Evolutionary conservation across 2,113 vertebrate genomes (phyloP).

Genomic region (Apteryx owenii): DNA sequence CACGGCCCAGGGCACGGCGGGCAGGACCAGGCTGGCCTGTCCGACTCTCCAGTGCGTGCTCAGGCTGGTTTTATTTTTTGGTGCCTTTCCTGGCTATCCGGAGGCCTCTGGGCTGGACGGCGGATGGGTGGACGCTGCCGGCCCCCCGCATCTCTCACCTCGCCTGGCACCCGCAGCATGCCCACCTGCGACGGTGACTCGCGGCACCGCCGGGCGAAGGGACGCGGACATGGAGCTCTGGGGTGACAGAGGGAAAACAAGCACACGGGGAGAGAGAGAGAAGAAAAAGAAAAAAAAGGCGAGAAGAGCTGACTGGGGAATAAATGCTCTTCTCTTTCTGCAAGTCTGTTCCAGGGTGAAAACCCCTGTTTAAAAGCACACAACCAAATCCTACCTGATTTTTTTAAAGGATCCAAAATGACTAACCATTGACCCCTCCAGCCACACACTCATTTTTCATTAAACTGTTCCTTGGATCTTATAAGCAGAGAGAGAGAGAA

Average conservation of each 20-base stretch:
- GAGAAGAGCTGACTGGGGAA: neutral
- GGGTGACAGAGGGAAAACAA: neutral
- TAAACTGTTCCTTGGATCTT: constrained; percentile 47
- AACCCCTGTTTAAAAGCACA: neutral
- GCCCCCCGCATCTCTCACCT: too few species aligned
- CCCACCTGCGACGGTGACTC: neutral
- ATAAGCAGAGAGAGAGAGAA: constrained; percentile 32
- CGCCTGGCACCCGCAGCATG: too few species aligned
- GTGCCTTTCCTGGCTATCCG: neutral
- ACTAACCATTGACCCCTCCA: constrained; percentile 60
- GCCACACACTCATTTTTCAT: constrained; percentile 62
- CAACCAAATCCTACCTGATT: neutral
- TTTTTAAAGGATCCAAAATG: constrained; percentile 15
- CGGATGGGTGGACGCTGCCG: neutral
- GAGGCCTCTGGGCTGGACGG: neutral
- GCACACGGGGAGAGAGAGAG: neutral
- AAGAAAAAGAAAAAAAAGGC: neutral
- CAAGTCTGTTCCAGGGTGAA: neutral
- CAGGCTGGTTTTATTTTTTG: too few species aligned
- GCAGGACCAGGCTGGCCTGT: too few species aligned
- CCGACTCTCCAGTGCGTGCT: neutral
- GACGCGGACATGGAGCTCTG: accelerated
- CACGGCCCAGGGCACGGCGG: too few species aligned
- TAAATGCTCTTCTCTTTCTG: neutral
- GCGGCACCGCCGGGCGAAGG: neutral